A percentile compares a stretch with the other conserved stretches of the same genome.
Evolutionary conservation across 1,140 invertebrate genomes (phyloP).

Genomic region (Geopemphigus sp.): DNA sequence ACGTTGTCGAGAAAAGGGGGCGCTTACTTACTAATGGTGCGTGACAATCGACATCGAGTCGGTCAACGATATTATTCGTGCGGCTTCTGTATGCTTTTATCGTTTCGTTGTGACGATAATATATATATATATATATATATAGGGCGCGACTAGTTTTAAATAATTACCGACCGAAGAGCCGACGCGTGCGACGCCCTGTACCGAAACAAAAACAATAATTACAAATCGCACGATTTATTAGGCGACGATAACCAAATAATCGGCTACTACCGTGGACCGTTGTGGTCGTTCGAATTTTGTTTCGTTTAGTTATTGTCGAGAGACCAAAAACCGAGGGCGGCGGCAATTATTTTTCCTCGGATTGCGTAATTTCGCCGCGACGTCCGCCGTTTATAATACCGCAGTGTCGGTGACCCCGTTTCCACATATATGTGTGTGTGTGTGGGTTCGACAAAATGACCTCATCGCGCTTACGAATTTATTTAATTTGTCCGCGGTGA

Average conservation of each 20-base stretch:
- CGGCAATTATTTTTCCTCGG: conserved; percentile 3
- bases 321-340: background rate
- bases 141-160: background rate
- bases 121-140: too few species aligned
- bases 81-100: too few species aligned
- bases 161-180: background rate
- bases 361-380: conserved; percentile 26
- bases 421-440: background rate
- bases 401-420: background rate
- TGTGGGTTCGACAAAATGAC: background rate
- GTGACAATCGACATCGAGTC: background rate
- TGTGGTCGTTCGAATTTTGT: background rate
- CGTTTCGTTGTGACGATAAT: background rate
- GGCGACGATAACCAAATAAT: background rate
- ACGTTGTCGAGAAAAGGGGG: background rate
- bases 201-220: background rate
- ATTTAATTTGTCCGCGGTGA: background rate
- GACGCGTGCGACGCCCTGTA: background rate
- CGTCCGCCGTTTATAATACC: too few species aligned
- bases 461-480: background rate
- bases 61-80: too few species aligned
- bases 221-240: background rate
- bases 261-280: background rate
- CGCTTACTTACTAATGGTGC: background rate
- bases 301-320: background rate